Evolutionary conservation across 2,113 vertebrate species (phyloP).

Genomic region (Otocyon megalotis): DNA sequence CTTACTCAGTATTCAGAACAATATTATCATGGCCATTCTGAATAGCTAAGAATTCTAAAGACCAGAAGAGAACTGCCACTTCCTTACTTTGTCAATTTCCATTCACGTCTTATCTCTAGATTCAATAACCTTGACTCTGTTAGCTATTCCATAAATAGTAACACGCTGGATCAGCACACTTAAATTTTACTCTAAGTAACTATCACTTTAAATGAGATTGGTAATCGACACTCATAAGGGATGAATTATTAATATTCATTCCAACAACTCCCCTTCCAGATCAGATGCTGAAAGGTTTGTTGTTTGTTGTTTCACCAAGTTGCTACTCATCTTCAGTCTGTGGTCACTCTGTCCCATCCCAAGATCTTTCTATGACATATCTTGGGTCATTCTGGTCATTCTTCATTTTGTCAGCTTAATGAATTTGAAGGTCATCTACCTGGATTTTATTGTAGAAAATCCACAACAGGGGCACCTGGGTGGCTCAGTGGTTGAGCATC

Average conservation of each 20-base stretch:
- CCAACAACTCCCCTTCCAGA: neutral
- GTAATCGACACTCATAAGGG: neutral
- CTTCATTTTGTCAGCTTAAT: constrained; percentile 48
- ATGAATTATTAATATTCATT: constrained; percentile 25
- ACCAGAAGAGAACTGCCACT: neutral
- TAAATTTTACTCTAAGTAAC: neutral
- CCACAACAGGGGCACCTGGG: neutral
- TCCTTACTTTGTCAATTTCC: neutral
- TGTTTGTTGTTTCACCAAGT: neutral
- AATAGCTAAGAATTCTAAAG: constrained; percentile 19
- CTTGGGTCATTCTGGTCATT: neutral
- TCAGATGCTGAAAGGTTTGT: neutral
- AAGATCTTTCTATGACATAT: neutral
- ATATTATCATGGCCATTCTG: neutral
- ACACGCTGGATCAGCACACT: constrained; percentile 13
- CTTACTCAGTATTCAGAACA: neutral
- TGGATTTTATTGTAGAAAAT: constrained; percentile 10
- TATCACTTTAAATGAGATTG: constrained; percentile 35
- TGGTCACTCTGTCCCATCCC: neutral
- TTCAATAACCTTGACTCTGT: constrained; percentile 8
- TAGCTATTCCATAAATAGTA: neutral
- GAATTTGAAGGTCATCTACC: constrained; percentile 16
- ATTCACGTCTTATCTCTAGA: constrained; percentile 9
- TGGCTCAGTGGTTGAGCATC: too few species aligned
- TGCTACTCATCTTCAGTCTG: neutral